phyloP scores from a whole-genome alignment of 2,888 invertebrate genomes.

The Clunio marinus region DNA sequence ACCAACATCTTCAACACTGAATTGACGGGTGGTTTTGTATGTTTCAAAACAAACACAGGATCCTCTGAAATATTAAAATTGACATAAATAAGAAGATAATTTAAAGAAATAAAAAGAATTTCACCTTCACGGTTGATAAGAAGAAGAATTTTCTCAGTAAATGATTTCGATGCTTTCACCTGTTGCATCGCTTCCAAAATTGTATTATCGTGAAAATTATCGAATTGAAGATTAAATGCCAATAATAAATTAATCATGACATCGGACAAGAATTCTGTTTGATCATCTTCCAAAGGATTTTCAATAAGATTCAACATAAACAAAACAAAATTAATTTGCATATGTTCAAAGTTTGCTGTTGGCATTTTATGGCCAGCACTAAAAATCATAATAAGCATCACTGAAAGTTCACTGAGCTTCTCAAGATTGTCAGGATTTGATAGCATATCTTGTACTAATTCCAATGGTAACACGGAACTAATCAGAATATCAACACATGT shows the following conservation, averaged over 20 bases:
- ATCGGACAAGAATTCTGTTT: conserved; percentile 81
- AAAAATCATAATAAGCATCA: conserved; percentile 81
- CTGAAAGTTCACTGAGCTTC: conserved; percentile 75
- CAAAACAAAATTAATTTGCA: conserved; percentile 75
- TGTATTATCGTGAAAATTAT: conserved; percentile 62
- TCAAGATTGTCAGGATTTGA: conserved; percentile 73
- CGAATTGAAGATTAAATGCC: conserved; percentile 86
- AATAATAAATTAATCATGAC: conserved; percentile 77
- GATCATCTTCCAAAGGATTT: conserved; percentile 70
- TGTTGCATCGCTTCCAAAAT: conserved; percentile 66
- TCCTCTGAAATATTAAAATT: conserved; percentile 60
- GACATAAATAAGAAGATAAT: too few relatives aligned
- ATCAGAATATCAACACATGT: conserved; percentile 77
- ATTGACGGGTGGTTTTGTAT: conserved; percentile 73
- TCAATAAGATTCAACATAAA: conserved; percentile 81
- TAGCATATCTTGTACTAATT: conserved; percentile 71
- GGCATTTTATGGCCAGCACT: conserved; percentile 88
- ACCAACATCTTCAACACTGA: conserved; percentile 83
- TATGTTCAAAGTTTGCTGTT: conserved; percentile 77
- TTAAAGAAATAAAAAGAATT: conserved; percentile 3
- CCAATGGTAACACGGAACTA: conserved; percentile 83
- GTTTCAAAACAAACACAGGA: conserved; percentile 79
- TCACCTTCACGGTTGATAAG: conserved; percentile 86
- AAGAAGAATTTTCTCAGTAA: conserved; percentile 84
- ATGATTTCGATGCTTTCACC: conserved; percentile 71